Percentiles rank a stretch among this genome's conserved stretches.
Conservation (phyloP, 2,888 invertebrate species). For the Cremastinae sp. region DNA sequence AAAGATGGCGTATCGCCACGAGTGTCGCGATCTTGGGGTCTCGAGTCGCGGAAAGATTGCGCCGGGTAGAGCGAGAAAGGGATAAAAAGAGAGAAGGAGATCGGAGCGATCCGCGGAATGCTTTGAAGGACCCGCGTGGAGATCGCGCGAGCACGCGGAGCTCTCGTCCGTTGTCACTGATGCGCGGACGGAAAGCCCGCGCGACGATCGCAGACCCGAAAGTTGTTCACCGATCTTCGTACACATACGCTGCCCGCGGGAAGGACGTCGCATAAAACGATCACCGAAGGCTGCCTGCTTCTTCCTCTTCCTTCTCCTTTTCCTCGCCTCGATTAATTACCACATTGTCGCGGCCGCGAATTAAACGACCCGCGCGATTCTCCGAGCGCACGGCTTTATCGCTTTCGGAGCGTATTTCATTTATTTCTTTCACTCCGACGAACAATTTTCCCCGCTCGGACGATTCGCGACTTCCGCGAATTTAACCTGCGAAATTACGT, state of each 20-base stretch:
- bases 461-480: constrained; percentile 42
- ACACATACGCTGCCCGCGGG: constrained; percentile 37
- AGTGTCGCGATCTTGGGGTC: constrained; percentile 47
- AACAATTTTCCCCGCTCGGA: constrained; percentile 32
- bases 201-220: constrained; percentile 55
- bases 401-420: constrained; percentile 30
- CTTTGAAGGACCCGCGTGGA: constrained; percentile 79
- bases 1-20: constrained; percentile 45
- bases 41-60: constrained; percentile 38
- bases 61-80: constrained; percentile 62
- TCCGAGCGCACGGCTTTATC: constrained; percentile 23
- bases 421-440: constrained; percentile 36
- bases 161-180: constrained; percentile 60
- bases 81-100: constrained; percentile 68
- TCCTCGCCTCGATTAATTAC: constrained; percentile 79
- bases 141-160: constrained; percentile 63
- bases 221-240: constrained; percentile 36
- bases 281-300: constrained; percentile 67
- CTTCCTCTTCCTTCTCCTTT: constrained; percentile 30
- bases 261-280: constrained; percentile 56
- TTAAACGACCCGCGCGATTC: constrained; percentile 45
- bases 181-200: constrained; percentile 54
- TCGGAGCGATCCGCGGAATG: constrained; percentile 79
- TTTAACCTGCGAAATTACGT: neutral
- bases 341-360: constrained; percentile 77